phyloP scores from a whole-genome alignment of 2,113 vertebrate genomes.

The Meles meles region DNA sequence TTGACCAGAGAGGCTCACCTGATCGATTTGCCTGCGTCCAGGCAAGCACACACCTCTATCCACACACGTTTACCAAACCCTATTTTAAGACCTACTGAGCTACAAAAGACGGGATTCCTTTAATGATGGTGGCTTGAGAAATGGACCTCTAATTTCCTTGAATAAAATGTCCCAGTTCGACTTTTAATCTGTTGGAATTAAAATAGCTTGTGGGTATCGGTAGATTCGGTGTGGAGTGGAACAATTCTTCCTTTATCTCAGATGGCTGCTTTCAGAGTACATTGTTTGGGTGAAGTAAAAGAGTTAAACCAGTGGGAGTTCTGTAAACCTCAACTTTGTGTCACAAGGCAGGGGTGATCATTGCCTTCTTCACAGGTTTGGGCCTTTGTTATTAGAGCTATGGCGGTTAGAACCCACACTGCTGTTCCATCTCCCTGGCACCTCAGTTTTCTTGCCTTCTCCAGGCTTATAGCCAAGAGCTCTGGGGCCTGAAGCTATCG shows the following conservation, averaged over 20 bases:
- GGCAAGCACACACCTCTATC: accelerated
- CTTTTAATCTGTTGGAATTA: conserved; percentile 15
- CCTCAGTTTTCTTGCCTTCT: background rate
- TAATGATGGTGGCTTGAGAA: background rate
- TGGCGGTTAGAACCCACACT: background rate
- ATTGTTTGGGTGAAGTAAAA: conserved; percentile 8
- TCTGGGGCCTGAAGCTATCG: background rate
- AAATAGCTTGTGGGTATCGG: background rate
- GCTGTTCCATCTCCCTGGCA: background rate
- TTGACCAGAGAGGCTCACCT: background rate
- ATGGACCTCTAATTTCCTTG: background rate
- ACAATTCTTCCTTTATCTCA: background rate
- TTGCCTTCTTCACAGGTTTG: background rate
- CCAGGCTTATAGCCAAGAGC: background rate
- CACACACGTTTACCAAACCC: background rate
- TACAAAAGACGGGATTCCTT: background rate
- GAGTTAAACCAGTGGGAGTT: background rate
- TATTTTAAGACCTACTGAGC: background rate
- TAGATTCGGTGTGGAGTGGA: background rate
- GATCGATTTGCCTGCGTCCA: background rate
- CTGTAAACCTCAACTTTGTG: background rate
- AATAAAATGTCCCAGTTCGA: background rate
- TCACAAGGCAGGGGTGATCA: background rate
- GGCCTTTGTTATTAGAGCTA: background rate
- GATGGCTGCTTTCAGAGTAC: background rate